Evolutionary conservation across 2,888 invertebrate genomes (phyloP), one percentile per base, ranked within the genome.

Genomic region (Leucophenga montana): DNA sequence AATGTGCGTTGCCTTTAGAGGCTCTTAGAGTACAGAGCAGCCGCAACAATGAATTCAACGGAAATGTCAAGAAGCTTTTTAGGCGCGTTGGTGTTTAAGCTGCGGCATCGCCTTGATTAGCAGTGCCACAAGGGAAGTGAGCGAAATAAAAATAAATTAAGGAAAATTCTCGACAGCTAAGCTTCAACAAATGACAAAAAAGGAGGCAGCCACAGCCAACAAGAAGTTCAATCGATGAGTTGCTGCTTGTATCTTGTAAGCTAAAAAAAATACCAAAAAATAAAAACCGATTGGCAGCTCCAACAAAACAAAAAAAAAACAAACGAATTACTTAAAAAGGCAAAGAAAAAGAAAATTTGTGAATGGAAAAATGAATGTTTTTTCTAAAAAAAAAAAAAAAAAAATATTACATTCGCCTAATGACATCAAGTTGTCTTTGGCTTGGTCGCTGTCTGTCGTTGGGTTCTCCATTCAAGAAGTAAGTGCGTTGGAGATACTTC

Each of bases 131-230:
- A 18, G 50, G 50, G 50, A 57, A 57, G 27, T n/a, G 57, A 57
- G 31, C 13, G 13, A 46, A 64, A 48, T 14, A 22, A 14, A 64
- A 64, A 64, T 14, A 46, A 64, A 22, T 18, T 46, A 44, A 33
- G 48, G 11, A 48, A 27, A 8, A 27, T 33, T 31, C 62, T 48
- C 44, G 62, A 64, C 62, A 64, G 62, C 62, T 22, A 64, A 64
- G 46, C 46, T n/a, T 64, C 62, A 64, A 64, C 46, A 64, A 64
- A 64, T 64, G 62, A 48, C 48, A 46, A 64, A 11, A 50, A 50
- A n/a, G n/a, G 18, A 50, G 50, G 13, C 16, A 14, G 46, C 46
- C 46, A 6, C n/a, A 13, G 3, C n/a, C n/a, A n/a, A 13, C 13
- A 46, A 46, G 46, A 46, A 2, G n/a, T 3, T n/a, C n/a, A n/a